Evolutionary conservation across 2,797 vertebrate genomes (phyloP).

Genomic region (Menidia menidia): DNA sequence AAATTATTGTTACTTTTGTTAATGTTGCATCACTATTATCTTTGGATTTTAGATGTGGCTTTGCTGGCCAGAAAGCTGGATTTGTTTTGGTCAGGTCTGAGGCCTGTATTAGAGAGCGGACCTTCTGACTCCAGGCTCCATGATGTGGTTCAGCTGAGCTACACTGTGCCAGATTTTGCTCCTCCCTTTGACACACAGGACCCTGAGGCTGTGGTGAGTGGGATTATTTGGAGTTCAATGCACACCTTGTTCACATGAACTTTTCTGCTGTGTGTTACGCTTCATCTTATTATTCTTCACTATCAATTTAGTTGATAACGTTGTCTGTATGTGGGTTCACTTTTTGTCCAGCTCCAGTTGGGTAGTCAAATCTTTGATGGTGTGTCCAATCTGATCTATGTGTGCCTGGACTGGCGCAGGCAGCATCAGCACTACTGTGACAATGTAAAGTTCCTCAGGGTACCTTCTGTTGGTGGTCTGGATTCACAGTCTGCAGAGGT

Average conservation of each 20-base stretch:
- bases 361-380: constrained; percentile 87
- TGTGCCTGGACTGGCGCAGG: constrained; percentile 87
- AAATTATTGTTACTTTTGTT: neutral
- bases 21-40: neutral
- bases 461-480: constrained; percentile 71
- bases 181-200: constrained; percentile 72
- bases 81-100: constrained; percentile 90
- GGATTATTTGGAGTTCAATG: neutral
- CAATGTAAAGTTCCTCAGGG: constrained; percentile 78
- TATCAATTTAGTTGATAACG: neutral
- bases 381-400: constrained; percentile 89
- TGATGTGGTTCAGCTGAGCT: constrained; percentile 84
- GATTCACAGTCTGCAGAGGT: constrained; percentile 64
- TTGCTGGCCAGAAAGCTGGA: constrained; percentile 63
- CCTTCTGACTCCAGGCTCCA: constrained; percentile 84
- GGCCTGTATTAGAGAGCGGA: constrained; percentile 82
- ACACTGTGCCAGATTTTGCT: constrained; percentile 67
- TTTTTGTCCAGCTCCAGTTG: constrained; percentile 77
- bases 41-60: constrained; percentile 12
- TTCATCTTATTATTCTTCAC: neutral
- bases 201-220: constrained; percentile 78
- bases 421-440: constrained; percentile 88
- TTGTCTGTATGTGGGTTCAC: constrained; percentile 28
- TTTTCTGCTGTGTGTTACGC: neutral
- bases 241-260: rapidly evolving